phyloP scores from a whole-genome alignment of 2,113 vertebrate species.

The Indicator maculatus region DNA sequence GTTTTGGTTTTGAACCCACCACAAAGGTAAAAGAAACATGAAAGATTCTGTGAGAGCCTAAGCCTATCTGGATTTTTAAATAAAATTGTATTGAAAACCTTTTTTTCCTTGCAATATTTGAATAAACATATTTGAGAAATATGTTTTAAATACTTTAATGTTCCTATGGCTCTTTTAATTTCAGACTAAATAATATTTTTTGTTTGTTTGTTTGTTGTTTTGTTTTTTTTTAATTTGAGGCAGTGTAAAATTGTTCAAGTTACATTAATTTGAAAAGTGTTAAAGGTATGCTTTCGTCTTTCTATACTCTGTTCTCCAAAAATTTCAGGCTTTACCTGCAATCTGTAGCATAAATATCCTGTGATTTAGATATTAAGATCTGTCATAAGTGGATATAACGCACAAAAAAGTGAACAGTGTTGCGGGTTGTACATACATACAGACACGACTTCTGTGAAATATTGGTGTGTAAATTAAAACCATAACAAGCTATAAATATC shows the following conservation, averaged over 20 bases:
- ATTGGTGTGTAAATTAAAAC: background rate
- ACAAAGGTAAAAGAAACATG: background rate
- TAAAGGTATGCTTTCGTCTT: background rate
- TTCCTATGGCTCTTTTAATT: background rate
- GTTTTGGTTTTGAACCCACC: background rate
- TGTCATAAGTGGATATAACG: background rate
- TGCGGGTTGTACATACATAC: background rate
- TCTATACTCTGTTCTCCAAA: background rate
- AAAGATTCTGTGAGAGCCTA: background rate
- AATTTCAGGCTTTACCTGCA: background rate
- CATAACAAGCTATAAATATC: background rate
- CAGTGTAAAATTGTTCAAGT: background rate
- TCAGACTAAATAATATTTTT: background rate
- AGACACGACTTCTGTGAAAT: background rate
- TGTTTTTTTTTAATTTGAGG: background rate
- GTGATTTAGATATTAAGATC: background rate
- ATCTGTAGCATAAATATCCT: background rate
- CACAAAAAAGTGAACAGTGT: background rate
- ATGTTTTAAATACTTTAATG: background rate
- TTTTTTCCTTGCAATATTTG: background rate
- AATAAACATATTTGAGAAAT: constrained; percentile 5
- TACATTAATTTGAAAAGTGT: background rate
- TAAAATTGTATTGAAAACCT: background rate
- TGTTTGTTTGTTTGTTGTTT: too few species aligned
- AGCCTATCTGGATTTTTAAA: background rate